Conservation (phyloP, 2,888 invertebrate species). For the Toxonevra muliebris region DNA sequence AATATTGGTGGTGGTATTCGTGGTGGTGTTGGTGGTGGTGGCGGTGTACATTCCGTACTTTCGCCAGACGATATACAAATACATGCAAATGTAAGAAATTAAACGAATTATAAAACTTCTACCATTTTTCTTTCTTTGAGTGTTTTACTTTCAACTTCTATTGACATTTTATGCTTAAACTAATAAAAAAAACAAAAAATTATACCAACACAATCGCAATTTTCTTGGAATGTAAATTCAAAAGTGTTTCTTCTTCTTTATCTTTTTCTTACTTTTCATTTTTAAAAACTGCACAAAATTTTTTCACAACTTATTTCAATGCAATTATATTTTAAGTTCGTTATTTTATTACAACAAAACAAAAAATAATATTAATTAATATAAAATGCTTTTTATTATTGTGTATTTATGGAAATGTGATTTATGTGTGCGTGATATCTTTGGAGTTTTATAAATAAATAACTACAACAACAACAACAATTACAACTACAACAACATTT, state of each 20-base stretch:
- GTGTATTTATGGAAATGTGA: conserved; percentile 4
- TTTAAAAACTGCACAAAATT: conserved; percentile 25
- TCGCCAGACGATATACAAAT: conserved; percentile 63
- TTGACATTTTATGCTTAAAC: not conserved
- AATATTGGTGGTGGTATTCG: conserved; percentile 54
- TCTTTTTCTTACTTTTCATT: conserved; percentile 11
- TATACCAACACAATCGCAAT: conserved; percentile 31
- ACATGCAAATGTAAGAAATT: conserved; percentile 61
- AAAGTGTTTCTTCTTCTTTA: conserved; percentile 9
- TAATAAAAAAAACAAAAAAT: conserved; percentile 24
- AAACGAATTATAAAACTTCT: conserved; percentile 7
- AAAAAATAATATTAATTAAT: not conserved
- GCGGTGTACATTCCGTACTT: conserved; percentile 54
- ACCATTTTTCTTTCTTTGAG: not conserved
- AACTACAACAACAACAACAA: conserved; percentile 9
- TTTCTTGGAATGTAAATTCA: conserved; percentile 42
- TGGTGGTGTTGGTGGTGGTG: conserved; percentile 46
- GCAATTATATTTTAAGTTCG: not conserved
- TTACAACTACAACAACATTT: no score
- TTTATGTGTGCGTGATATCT: conserved; percentile 25
- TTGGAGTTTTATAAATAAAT: conserved; percentile 25
- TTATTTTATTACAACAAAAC: not conserved
- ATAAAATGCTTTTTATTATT: not conserved
- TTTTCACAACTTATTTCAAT: conserved; percentile 3
- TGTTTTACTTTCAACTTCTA: conserved; percentile 2